Evolutionary conservation across 1,140 invertebrate genomes (phyloP).

Genomic region (Macrobrachium rosenbergii): DNA sequence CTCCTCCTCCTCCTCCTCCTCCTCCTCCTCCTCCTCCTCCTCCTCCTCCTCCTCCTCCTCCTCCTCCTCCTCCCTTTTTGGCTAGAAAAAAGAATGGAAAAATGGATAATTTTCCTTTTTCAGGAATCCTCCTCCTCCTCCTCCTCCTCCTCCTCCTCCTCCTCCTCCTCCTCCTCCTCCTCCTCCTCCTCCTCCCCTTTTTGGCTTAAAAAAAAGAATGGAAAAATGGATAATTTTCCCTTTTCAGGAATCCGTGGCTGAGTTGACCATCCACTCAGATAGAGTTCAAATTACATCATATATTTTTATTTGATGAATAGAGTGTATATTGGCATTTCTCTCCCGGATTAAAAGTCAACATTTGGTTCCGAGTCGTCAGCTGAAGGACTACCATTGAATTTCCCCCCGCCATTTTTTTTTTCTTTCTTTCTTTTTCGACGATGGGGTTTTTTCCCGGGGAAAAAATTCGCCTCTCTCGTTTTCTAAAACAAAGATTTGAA

Average conservation of each 20-base stretch:
- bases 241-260: background rate
- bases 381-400: no score
- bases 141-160: background rate
- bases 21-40: background rate
- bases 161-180: background rate
- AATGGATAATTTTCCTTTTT: background rate
- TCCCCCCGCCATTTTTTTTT: no score
- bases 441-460: no score
- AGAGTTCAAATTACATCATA: no score
- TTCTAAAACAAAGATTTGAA: no score
- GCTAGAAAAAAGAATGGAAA: background rate
- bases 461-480: no score
- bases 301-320: no score
- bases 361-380: no score
- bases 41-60: background rate
- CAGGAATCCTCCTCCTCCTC: slow-evolving; percentile 1
- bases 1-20: background rate
- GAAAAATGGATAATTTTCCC: background rate
- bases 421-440: no score
- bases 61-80: slow-evolving; percentile 18
- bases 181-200: background rate
- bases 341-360: no score
- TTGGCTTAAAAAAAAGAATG: background rate
- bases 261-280: background rate
- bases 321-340: no score